Base-by-base conservation (phyloP, 1,140 invertebrate genomes). In the Elymnias hypermnestra region DNA sequence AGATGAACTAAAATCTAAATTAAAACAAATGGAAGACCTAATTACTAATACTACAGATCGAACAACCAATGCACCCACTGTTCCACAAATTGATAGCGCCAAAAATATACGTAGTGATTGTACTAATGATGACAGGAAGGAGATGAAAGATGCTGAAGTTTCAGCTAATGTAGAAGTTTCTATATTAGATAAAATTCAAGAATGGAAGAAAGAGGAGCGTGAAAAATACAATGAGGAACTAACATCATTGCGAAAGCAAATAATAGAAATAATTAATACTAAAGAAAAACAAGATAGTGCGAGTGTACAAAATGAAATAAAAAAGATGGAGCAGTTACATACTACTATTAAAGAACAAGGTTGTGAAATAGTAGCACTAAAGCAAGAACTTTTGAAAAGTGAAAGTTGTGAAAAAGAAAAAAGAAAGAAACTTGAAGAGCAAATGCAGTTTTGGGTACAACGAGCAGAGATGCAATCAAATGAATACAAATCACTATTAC, bases 161-260 rank as follows among this genome's bases (percentile, higher is more conserved):
- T 65, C 58, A 8, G 66, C 76, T 22, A 71, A 82, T 36, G 73
- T 58, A 19, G 70, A 81, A 33, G 72, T 53, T 9, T 63, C 69
- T 35, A 56, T 77, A 15, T 28, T 81, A 35, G 63, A 78, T 44
- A 83, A 75, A 64, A 67, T 85, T 40, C 72, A 83, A 47, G 69
- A 79, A 58, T 86, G 75, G 76, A 79, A 79, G 68, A 77, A 77
- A 47, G 60, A 71, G 45, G 84, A 86, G 72, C 63, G 72, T 49
- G 78, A 57, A 54, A 87, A 72, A 66, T 87, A 73, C 57, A 78
- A 57, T 51, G 69, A 71, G 65, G 83, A 83, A 79, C 83, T 85
- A 57, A 75, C 60, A 39, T 45, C 65, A 8, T 57, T 87, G 45
- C 63, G 75, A 43, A 72, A 57, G 33, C 78, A 86, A 57, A 72